phyloP scores from a whole-genome alignment of 2,888 invertebrate species.

The Cerceris ruficornis region DNA sequence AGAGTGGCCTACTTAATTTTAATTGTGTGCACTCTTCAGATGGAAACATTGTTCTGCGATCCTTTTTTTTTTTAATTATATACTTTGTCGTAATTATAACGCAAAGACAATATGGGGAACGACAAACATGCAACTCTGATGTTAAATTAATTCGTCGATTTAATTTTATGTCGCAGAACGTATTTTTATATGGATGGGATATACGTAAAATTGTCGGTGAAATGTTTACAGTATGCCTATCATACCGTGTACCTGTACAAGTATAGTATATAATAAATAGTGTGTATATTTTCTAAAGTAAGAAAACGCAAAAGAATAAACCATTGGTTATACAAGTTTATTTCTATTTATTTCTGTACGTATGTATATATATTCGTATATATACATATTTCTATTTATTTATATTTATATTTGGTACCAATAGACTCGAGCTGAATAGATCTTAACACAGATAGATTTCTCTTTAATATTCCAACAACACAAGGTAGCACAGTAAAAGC shows the following conservation, averaged over 20 bases:
- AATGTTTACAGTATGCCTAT: conserved; percentile 55
- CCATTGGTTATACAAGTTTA: conserved; percentile 58
- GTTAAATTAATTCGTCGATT: conserved; percentile 16
- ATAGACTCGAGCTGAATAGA: conserved; percentile 72
- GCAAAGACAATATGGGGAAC: not conserved
- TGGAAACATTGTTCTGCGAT: conserved; percentile 13
- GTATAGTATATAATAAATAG: conserved; percentile 50
- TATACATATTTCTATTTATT: conserved; percentile 61
- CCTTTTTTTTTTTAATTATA: not conserved
- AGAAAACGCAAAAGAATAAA: conserved; percentile 54
- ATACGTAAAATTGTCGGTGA: conserved; percentile 60
- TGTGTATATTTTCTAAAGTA: conserved; percentile 69
- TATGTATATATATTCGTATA: conserved; percentile 61
- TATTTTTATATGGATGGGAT: conserved; percentile 63
- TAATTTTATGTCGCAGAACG: conserved; percentile 35
- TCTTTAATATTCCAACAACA: conserved; percentile 74
- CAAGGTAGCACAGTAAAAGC: conserved; percentile 74
- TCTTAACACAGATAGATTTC: conserved; percentile 77
- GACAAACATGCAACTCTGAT: conserved; percentile 11
- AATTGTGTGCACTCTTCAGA: conserved; percentile 6
- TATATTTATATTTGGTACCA: conserved; percentile 62
- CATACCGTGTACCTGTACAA: conserved; percentile 62
- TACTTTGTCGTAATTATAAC: too few relatives aligned
- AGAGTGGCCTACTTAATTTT: conserved; percentile 18
- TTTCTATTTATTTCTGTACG: conserved; percentile 68